A percentile compares a stretch with the other conserved stretches of the same genome.
These are phyloP conservation scores for Heterocephalus glaber DNA, from an alignment of 2,113 vertebrate species.

Conservation along the genomic window DNA sequence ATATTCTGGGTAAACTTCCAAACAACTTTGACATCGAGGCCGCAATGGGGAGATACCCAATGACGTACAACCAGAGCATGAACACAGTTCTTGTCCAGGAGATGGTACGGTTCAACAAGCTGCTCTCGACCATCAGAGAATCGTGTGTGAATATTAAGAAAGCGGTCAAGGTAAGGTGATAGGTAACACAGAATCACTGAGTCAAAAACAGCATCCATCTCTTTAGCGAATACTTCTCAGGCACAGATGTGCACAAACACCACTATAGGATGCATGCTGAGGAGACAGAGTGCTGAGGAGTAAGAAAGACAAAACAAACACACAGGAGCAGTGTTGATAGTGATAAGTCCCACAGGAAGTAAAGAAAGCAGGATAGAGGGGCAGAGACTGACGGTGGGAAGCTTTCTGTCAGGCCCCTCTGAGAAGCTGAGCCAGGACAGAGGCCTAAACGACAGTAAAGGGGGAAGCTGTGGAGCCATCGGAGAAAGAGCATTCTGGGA, in stretches of 20 bases:
- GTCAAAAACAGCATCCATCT: neutral
- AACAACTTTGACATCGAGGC: constrained; percentile 89
- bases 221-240: neutral
- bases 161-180: constrained; percentile 90
- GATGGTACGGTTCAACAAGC: constrained; percentile 94
- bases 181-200: too few species aligned
- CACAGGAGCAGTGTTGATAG: neutral
- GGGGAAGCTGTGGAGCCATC: neutral
- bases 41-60: constrained; percentile 90
- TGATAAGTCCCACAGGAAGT: neutral
- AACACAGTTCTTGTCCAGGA: constrained; percentile 94
- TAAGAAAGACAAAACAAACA: neutral
- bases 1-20: constrained; percentile 92
- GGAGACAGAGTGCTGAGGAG: neutral
- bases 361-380: neutral
- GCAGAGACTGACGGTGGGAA: neutral
- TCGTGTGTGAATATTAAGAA: constrained; percentile 92
- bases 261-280: neutral
- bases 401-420: neutral
- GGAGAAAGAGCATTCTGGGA: neutral
- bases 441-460: neutral
- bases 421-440: neutral
- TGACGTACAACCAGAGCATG: constrained; percentile 93
- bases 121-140: constrained; percentile 87
- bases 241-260: neutral